Evolutionary conservation across 2,888 invertebrate genomes (phyloP).

Genomic region (Cerastis rubricosa): DNA sequence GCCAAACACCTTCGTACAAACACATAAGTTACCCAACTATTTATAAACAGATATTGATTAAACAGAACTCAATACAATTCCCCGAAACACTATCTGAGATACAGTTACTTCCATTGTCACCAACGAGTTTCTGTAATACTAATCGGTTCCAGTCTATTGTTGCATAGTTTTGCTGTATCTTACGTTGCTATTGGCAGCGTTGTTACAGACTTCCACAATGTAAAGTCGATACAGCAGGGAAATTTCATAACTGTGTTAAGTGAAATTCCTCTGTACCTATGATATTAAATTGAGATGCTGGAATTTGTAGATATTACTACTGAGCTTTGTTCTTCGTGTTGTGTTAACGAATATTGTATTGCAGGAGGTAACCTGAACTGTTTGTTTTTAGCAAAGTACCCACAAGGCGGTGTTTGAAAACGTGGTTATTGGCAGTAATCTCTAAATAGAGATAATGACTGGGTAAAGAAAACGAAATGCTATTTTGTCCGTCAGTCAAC

Average conservation of each 20-base stretch:
- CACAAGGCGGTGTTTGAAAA: neutral
- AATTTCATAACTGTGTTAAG: conserved; percentile 59
- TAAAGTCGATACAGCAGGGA: conserved; percentile 55
- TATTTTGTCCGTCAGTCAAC: no score
- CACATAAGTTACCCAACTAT: neutral
- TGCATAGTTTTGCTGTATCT: conserved; percentile 67
- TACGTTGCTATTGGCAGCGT: conserved; percentile 59
- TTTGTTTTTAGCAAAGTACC: neutral
- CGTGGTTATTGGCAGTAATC: neutral
- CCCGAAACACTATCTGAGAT: conserved; percentile 23
- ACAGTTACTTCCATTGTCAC: conserved; percentile 43
- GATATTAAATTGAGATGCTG: conserved; percentile 52
- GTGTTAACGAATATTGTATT: neutral
- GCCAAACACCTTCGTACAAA: neutral
- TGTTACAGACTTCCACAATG: conserved; percentile 47
- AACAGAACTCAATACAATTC: conserved; percentile 17
- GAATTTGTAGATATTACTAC: conserved; percentile 44
- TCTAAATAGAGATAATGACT: neutral
- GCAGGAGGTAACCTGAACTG: neutral
- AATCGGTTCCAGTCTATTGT: conserved; percentile 67
- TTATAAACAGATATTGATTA: conserved; percentile 4
- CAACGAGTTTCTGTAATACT: conserved; percentile 59
- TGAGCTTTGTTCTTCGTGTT: conserved; percentile 25
- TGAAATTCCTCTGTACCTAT: conserved; percentile 61
- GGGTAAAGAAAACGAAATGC: no score